Percentiles rank a stretch among this genome's conserved stretches.
phyloP scores from a whole-genome alignment of 2,113 vertebrate species.

The Thryonomys swinderianus region DNA sequence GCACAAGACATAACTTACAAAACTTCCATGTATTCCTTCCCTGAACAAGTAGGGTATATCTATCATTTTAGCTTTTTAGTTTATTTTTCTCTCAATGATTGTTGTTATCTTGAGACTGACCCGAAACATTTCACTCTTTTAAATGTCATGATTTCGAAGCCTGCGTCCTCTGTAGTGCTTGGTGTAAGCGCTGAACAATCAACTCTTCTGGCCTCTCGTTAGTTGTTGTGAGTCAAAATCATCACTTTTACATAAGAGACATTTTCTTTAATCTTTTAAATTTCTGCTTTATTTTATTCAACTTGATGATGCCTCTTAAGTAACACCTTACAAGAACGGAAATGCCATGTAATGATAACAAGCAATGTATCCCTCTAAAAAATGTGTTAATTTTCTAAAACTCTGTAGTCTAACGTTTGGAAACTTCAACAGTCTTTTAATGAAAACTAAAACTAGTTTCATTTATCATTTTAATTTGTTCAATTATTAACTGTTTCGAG shows the following conservation, averaged over 20 bases:
- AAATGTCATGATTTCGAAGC: constrained; percentile 4
- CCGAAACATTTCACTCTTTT: background rate
- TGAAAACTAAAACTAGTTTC: background rate
- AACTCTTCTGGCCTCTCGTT: background rate
- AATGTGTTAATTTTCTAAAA: background rate
- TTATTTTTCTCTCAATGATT: background rate
- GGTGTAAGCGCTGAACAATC: background rate
- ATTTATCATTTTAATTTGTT: background rate
- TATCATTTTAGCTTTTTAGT: background rate
- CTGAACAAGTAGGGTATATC: background rate
- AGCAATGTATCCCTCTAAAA: background rate
- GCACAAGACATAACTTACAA: background rate
- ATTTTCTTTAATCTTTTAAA: background rate
- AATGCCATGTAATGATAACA: background rate
- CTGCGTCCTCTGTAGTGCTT: too few relatives aligned
- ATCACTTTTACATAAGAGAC: background rate
- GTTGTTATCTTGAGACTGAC: background rate
- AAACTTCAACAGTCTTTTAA: background rate
- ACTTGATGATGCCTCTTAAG: background rate
- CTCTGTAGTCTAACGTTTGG: background rate
- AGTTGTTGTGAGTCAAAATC: background rate
- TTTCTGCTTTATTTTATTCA: background rate
- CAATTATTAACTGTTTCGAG: background rate
- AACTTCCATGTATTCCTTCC: background rate
- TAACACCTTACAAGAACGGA: background rate